Percentiles rank a stretch among this genome's conserved stretches.
Conservation (phyloP, 2,888 invertebrate genomes). For the Eupithecia abbreviata region DNA sequence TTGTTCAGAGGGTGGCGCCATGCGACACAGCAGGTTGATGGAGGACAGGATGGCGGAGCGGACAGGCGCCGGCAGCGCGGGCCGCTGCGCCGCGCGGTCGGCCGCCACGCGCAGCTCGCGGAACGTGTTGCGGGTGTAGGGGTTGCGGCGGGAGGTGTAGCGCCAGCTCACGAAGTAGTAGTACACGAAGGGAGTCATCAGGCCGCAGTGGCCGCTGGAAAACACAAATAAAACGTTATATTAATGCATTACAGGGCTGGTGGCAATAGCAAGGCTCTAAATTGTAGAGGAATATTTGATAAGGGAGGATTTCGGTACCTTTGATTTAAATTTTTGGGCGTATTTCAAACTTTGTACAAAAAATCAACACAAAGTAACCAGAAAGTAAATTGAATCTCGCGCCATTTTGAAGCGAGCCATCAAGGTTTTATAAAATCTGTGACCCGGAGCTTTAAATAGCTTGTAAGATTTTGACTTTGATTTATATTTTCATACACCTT, state of each 20-base stretch:
- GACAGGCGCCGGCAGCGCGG: slow-evolving; percentile 84
- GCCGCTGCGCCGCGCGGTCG: slow-evolving; percentile 67
- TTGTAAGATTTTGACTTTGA: not conserved
- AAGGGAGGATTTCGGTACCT: not conserved
- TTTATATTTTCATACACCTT: no score
- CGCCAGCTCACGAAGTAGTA: slow-evolving; percentile 96
- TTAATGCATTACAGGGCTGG: not conserved
- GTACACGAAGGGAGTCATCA: slow-evolving; percentile 97
- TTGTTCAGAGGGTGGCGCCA: slow-evolving; percentile 87
- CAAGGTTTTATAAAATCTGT: not conserved
- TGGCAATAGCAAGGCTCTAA: not conserved
- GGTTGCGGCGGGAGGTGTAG: slow-evolving; percentile 97
- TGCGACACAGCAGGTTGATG: slow-evolving; percentile 88
- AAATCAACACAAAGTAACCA: not conserved
- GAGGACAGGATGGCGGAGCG: slow-evolving; percentile 86
- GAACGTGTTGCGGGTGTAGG: slow-evolving; percentile 97
- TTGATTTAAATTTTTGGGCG: not conserved
- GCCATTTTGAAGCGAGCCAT: not conserved
- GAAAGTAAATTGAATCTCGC: not conserved
- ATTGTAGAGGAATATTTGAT: not conserved
- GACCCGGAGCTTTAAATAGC: not conserved
- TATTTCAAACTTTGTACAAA: not conserved
- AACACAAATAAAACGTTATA: not conserved
- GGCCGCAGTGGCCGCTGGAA: slow-evolving; percentile 92
- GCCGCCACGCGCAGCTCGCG: slow-evolving; percentile 90